Evolutionary conservation across 1,140 invertebrate species (phyloP), one percentile per base, ranked within the genome.

Genomic region (Hyphantria cunea): DNA sequence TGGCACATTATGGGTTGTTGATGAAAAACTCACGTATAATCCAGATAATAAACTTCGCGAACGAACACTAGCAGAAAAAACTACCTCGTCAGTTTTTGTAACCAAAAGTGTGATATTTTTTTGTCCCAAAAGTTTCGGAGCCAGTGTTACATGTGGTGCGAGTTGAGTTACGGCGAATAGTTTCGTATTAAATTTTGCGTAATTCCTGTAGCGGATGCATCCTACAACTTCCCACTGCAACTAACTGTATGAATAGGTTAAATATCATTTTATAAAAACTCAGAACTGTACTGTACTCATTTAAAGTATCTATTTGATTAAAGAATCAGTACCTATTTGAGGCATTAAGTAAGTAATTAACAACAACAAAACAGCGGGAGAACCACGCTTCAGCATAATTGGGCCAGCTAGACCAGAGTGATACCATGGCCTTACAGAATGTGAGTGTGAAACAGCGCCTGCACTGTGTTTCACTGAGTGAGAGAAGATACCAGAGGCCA

Each of bases 181-280:
- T 59, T 65, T 65, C 51, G 58, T 65, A 65, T 65, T 65, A 65
- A 65, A 65, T 65, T 65, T 65, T 54, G 49, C 41, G 48, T 65
- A 65, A 65, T 65, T 65, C 49, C 37, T 49, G 7, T 11, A 3
- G 14, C 12, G 9, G 14, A 0, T 42, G 32, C 39, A 37, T 14
- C 39, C 8, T 52, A 39, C 11, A 52, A 44, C 9, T 51, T 34
- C 39, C 39, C 11, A 52, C 12, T 39, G 37, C 49, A n/a, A 52
- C 14, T 7, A 33, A 10, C 0, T 37, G 7, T 37, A 10, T 7
- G 8, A 37, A 37, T 11, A 2, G 0, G 3, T 37, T 37, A 4
- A 10, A 11, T 2, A 37, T 8, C 34, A 10, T 8, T 7, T 37
- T 11, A 37, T 10, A 11, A 37, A 37, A 37, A 25, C 17, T 37